Evolutionary conservation across 2,888 invertebrate species (phyloP).

Genomic region (Ctenicera cuprea): DNA sequence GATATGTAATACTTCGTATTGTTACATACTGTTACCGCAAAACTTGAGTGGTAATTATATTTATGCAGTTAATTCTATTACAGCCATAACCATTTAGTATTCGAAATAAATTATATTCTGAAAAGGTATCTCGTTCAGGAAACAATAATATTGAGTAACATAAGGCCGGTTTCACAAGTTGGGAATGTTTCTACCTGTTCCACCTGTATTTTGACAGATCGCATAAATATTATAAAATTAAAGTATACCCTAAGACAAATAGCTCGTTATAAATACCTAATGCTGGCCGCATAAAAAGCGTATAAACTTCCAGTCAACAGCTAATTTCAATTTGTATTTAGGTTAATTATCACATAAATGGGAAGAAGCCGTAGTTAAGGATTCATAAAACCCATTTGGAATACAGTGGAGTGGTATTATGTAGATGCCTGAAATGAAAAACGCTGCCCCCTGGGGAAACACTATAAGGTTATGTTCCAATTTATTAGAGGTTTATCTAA

Average conservation of each 20-base stretch:
- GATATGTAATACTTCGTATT: slow-evolving; percentile 10
- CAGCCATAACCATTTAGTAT: too few relatives aligned
- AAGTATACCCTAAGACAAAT: slow-evolving; percentile 50
- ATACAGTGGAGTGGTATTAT: slow-evolving; percentile 63
- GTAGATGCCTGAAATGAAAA: slow-evolving; percentile 66
- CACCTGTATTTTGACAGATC: slow-evolving; percentile 53
- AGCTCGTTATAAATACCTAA: slow-evolving; percentile 51
- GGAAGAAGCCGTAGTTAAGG: slow-evolving; percentile 61
- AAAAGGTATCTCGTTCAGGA: neutral
- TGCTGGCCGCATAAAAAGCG: slow-evolving; percentile 56
- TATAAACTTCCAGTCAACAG: slow-evolving; percentile 63
- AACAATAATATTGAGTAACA: neutral
- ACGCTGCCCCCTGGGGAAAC: slow-evolving; percentile 64
- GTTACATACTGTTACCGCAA: neutral
- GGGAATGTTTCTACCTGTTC: slow-evolving; percentile 45
- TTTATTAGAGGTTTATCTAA: slow-evolving; percentile 64
- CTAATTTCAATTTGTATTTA: slow-evolving; percentile 67
- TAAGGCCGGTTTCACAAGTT: too few relatives aligned
- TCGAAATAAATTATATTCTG: too few relatives aligned
- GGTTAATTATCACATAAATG: slow-evolving; percentile 67
- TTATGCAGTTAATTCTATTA: too few relatives aligned
- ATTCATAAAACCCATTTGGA: slow-evolving; percentile 63
- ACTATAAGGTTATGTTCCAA: slow-evolving; percentile 61
- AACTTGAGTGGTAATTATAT: neutral
- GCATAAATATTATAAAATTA: slow-evolving; percentile 51